Percentiles rank a stretch among this genome's conserved stretches.
Evolutionary conservation across 2,113 vertebrate genomes (phyloP).

Genomic region (Calonectris borealis): DNA sequence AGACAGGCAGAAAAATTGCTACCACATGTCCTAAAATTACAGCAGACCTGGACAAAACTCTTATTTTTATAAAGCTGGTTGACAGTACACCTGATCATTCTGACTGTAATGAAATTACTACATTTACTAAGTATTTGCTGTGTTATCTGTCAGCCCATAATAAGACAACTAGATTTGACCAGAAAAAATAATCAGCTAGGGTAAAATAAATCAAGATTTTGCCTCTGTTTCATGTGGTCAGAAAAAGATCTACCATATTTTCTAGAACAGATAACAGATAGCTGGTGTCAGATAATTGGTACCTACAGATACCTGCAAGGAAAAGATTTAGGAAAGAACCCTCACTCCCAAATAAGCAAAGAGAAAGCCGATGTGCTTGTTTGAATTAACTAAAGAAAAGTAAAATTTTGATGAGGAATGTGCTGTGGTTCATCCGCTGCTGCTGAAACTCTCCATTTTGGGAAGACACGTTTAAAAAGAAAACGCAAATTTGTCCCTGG

Average conservation of each 20-base stretch:
- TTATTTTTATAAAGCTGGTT: neutral
- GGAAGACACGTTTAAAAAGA: neutral
- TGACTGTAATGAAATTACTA: neutral
- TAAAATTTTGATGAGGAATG: neutral
- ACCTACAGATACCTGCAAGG: neutral
- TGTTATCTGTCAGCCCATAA: neutral
- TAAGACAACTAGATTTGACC: neutral
- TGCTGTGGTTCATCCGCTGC: neutral
- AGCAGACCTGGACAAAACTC: neutral
- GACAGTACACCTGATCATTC: neutral
- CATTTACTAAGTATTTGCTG: neutral
- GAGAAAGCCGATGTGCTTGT: neutral
- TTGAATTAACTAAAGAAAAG: neutral
- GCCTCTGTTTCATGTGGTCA: neutral
- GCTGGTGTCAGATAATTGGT: neutral
- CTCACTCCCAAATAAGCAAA: neutral
- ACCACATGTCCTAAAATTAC: neutral
- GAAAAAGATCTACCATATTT: neutral
- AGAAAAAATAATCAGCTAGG: neutral
- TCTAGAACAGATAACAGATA: neutral
- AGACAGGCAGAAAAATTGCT: neutral
- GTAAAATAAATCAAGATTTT: neutral
- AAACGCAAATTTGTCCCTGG: neutral
- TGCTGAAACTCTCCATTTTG: neutral
- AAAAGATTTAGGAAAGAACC: neutral